Base-by-base conservation (phyloP, 1,140 invertebrate genomes). In the Lasaia peninsularis region DNA sequence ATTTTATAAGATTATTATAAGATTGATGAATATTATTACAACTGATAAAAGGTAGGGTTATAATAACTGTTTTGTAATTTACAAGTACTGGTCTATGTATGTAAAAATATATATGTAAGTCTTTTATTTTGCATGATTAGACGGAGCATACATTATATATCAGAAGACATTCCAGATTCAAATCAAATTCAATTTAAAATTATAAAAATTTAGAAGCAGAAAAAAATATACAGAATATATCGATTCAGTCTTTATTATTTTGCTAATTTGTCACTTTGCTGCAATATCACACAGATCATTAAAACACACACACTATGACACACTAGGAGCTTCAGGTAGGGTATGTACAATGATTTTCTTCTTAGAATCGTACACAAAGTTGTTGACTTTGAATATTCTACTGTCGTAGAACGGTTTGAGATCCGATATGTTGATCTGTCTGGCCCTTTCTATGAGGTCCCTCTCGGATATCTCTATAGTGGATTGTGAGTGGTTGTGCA, bases 401-500 rank as follows among this genome's bases (percentile, higher is more conserved):
- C 97, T 98, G 18, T 97, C 94, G 73, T 98, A 99, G 86, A 99
- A 99, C 1, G 95, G 92, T 72, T 95, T 94, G 28, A 99, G 83
- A 84, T 98, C 96, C 55, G 93, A 92, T 56, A 99, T 96, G 76
- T 97, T 96, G 50, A 99, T 95, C 87, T 97, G 96, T 77, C 96
- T 94, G 1, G 97, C 98, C 92, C 98, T 87, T 69, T 98, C 97
- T 4, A 95, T 90, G 1, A 99, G 91, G 82, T 99, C 98, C 68
- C 96, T 94, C 79, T 99, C 98, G 18, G 94, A 93, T 52, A 99
- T 94, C 90, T 98, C 96, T 31, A 99, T 93, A 0, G 96, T 91
- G 16, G 93, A 91, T 31, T 95, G 92, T 0, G 93, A 91, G 60
- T 91, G 90, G 2, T 94, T 94, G 65, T 94, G 94, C n/a, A 95